These are phyloP conservation scores for Apostichopus parvimensis DNA, from an alignment of 35 echinoderm and acorn worm genomes.

Conservation along the genomic window DNA sequence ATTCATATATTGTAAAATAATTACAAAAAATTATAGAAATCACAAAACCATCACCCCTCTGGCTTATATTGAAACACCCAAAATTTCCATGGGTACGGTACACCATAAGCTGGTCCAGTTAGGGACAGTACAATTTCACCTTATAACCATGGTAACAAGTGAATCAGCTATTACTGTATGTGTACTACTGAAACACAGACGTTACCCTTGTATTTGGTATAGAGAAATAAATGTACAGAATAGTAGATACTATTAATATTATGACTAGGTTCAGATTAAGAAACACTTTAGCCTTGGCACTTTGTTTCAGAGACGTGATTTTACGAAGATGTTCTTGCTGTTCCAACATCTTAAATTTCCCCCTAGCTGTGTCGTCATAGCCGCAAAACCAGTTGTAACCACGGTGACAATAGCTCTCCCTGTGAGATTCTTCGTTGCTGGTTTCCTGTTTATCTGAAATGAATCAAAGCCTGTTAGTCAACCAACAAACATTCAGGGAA, in stretches of 20 bases:
- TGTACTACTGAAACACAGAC: not conserved
- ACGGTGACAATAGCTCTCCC: slow-evolving; percentile 29
- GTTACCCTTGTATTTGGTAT: slow-evolving; percentile 25
- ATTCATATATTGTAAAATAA: too few relatives aligned
- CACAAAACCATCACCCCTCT: too few relatives aligned
- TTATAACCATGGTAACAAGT: too few relatives aligned
- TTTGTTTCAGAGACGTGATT: slow-evolving; percentile 75
- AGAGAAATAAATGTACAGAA: slow-evolving; percentile 66
- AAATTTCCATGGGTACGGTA: too few relatives aligned
- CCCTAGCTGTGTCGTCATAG: slow-evolving; percentile 56
- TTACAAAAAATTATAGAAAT: too few relatives aligned
- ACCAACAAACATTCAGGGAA: too few relatives aligned
- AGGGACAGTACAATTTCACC: too few relatives aligned
- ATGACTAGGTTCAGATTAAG: slow-evolving; percentile 78
- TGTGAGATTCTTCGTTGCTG: not conserved
- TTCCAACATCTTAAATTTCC: slow-evolving; percentile 21
- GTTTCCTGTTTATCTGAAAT: not conserved
- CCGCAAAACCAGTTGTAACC: slow-evolving; percentile 91
- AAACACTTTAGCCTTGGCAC: slow-evolving; percentile 64
- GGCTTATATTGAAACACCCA: too few relatives aligned
- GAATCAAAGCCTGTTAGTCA: too few relatives aligned
- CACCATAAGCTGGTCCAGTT: too few relatives aligned
- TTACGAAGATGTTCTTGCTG: slow-evolving; percentile 51
- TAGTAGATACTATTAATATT: slow-evolving; percentile 46
- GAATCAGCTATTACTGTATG: too few relatives aligned